Evolutionary conservation across 2,888 invertebrate species (phyloP).

Genomic region (Julus scandinavius): DNA sequence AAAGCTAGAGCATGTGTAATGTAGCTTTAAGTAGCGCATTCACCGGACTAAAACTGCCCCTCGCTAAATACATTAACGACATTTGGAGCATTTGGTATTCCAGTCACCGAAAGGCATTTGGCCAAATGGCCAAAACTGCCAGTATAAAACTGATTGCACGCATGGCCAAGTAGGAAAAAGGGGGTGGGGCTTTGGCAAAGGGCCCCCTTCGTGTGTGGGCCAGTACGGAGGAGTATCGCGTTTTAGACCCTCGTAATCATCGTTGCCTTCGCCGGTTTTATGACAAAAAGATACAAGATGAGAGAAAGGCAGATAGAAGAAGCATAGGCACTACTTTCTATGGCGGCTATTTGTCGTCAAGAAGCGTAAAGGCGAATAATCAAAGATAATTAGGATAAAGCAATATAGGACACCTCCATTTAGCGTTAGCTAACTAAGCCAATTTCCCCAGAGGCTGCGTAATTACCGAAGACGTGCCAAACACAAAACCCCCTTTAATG

Average conservation of each 20-base stretch:
- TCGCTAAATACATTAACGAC: neutral
- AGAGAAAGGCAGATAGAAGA: neutral
- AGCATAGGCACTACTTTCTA: neutral
- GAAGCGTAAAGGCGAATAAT: slow-evolving; percentile 48
- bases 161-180: neutral
- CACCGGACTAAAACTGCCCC: neutral
- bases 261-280: neutral
- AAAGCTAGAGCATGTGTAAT: no score
- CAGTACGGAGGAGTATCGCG: neutral
- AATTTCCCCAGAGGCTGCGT: slow-evolving; percentile 47
- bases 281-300: slow-evolving; percentile 31
- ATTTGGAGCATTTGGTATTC: slow-evolving; percentile 15
- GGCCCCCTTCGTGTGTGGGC: no score
- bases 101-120: neutral
- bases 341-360: slow-evolving; percentile 6
- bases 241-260: neutral
- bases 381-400: slow-evolving; percentile 51
- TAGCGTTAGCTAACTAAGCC: slow-evolving; percentile 50
- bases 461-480: slow-evolving; percentile 48
- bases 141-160: neutral
- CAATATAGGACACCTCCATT: slow-evolving; percentile 52
- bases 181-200: no score
- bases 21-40: neutral
- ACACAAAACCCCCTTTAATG: slow-evolving; percentile 12
- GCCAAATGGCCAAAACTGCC: neutral